A percentile compares a stretch with the other conserved stretches of the same genome.
phyloP scores from a whole-genome alignment of 2,113 vertebrate species.

The Thryonomys swinderianus region DNA sequence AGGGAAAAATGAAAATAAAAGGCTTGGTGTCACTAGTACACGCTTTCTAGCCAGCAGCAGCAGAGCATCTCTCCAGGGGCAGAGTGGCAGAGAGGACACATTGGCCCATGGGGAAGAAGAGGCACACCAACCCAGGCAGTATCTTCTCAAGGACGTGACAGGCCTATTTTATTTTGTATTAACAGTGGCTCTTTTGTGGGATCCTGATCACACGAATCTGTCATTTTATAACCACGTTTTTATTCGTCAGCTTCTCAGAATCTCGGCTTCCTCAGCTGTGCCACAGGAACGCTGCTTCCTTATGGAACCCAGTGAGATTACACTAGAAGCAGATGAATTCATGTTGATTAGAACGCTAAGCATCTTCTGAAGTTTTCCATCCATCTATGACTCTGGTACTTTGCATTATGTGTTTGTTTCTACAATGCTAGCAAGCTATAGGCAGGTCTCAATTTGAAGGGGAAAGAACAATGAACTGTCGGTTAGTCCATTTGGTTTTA shows the following conservation, averaged over 20 bases:
- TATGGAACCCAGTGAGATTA: neutral
- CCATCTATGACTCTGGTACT: neutral
- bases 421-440: neutral
- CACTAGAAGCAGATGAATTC: neutral
- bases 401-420: conserved; percentile 40
- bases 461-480: neutral
- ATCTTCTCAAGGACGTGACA: neutral
- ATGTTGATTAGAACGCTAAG: neutral
- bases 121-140: neutral
- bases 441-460: neutral
- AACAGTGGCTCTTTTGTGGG: neutral
- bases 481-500: neutral
- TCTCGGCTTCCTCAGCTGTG: neutral
- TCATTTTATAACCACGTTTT: neutral
- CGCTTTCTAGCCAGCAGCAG: neutral
- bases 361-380: neutral
- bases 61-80: neutral
- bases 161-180: neutral
- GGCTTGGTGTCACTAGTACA: neutral
- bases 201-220: neutral
- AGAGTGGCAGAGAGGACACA: neutral
- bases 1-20: neutral
- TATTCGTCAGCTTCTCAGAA: neutral
- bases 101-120: neutral
- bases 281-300: neutral